Evolutionary conservation across 2,113 vertebrate species (phyloP), one percentile per base, ranked within the genome.

Genomic region (Notarius lentiginosus): DNA sequence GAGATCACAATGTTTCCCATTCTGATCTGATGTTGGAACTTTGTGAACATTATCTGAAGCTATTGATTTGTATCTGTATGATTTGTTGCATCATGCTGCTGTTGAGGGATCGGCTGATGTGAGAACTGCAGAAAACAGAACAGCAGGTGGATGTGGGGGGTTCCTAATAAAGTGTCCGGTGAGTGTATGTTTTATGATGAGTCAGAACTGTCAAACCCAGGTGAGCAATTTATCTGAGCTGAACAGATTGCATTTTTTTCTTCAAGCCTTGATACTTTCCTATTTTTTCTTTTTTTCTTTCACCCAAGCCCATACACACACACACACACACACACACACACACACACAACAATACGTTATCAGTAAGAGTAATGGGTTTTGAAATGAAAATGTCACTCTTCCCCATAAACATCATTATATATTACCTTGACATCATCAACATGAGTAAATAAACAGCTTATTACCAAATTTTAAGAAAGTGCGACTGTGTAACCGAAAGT

Each of bases 371-470:
- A 66, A 76, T 55, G 47, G 56, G 49, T 22, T 55, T 61, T 22
- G 27, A 72, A 72, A 24, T 51, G 7, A 85, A 76, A 85, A 77
- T 77, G 84, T n/a, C 75, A 79, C 20, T 2, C 49, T 56, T 60
- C 17, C 53, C 12, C 34, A 61, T 14, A 49, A 76, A 85, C 70
- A 75, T 65, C 47, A 65, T 79, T 65, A 79, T 72, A 84, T 72
- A 73, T 68, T 20, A 68, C 53, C 58, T 27, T 22, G 70, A 53
- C 41, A 61, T 76, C 27, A 77, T 63, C 17, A 47, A 77, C 30
- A 49, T 10, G 9, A 76, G 83, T 72, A 49, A 75, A 84, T 58
- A 84, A 85, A 85, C 47, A 49, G 22, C 58, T 56, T 70, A 41
- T 73, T 76, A n/a, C 56, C n/a, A 83, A 83, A 83, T 24, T 34